Evolutionary conservation across 2,888 invertebrate species (phyloP), one percentile per base, ranked within the genome.

Genomic region (Archips xylosteana): DNA sequence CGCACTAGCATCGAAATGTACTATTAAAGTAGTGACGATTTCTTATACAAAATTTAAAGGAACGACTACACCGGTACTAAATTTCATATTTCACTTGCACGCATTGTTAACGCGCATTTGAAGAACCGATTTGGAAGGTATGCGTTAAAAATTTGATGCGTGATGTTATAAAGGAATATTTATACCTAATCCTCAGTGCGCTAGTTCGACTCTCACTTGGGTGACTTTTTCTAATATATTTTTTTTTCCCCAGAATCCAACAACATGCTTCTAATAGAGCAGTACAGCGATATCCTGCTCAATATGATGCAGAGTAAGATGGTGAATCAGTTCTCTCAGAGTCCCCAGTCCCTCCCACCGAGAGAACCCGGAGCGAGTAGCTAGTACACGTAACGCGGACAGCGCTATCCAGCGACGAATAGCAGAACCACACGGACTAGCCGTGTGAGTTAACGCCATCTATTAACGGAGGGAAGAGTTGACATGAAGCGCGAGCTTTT

Each of bases 201-300:
- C 23, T 23, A 23, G 23, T 4, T 39, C 39, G 39, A 39, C 39
- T 39, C 39, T 4, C 4, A 39, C 39, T 39, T 39, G 39, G 39
- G 6, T 5, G 39, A 6, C 6, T 5, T 39, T 5, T 4, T 39
- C 1, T 39, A 39, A 63, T 13, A 15, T 6, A 10, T 32, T 9
- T 12, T 10, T 57, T 60, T 61, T 3, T 70, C 81, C 77, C 8
- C 89, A 92, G 92, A 92, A 77, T 84, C 87, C 0, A 86, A 84
- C 49, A 92, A 92, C 77, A 88, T 93, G 88, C 94, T 95, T 47
- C 92, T 96, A 80, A 95, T 96, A 81, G 96, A 96, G 77, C 95
- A 96, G 79, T 96, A 96, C 85, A 95, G 96, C 12, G 96, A 96
- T 83, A 94, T 96, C 49, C 87, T 96, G 15, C 94, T 95, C 61